A percentile compares a stretch with the other conserved stretches of the same genome.
Conservation (phyloP, 2,113 vertebrate species). For the Elaphurus davidianus region DNA sequence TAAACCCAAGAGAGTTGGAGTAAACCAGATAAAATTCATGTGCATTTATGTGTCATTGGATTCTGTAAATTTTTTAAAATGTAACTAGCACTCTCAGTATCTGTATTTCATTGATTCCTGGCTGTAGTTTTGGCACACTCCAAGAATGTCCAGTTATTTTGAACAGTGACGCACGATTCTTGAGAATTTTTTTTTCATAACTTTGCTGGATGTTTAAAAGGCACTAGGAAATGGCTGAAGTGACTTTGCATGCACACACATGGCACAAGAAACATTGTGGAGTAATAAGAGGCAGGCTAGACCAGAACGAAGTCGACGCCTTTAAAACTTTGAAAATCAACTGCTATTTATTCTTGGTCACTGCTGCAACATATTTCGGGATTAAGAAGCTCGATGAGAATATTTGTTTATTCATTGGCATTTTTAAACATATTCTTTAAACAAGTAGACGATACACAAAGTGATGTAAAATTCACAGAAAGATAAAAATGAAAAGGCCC, state of each 20-base stretch:
- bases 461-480: conserved; percentile 17
- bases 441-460: not conserved
- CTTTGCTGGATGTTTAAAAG: conserved; percentile 19
- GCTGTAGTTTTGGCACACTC: not conserved
- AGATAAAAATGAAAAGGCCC: not conserved
- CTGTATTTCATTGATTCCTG: not conserved
- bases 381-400: not conserved
- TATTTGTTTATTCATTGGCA: conserved; percentile 15
- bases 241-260: not conserved
- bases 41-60: not conserved
- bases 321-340: not conserved
- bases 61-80: not conserved
- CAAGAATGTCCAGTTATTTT: conserved; percentile 18
- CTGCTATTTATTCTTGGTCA: not conserved
- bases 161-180: conserved; percentile 12
- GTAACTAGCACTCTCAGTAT: not conserved
- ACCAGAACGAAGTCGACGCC: not conserved
- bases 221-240: not conserved
- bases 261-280: not conserved
- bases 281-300: not conserved
- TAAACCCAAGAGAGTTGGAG: not conserved
- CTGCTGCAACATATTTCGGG: not conserved
- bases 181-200: not conserved
- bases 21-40: conserved; percentile 30
- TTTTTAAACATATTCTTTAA: not conserved